These are phyloP conservation scores for Crocuta crocuta DNA, from an alignment of 2,113 vertebrate genomes.

Conservation along the genomic window DNA sequence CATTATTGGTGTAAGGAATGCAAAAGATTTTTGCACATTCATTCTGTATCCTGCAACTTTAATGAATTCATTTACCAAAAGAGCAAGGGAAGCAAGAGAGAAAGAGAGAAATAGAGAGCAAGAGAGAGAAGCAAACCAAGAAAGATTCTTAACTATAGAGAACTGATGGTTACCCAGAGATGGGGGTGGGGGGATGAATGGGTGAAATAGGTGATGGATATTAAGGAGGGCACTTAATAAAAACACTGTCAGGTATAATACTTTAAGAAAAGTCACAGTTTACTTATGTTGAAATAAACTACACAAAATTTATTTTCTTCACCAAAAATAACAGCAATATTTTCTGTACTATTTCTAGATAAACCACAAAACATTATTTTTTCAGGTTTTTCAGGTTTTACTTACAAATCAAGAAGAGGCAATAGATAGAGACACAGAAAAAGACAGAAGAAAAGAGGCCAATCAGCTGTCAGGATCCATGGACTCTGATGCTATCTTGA, in stretches of 20 bases:
- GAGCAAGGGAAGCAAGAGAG: not conserved
- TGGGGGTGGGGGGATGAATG: not conserved
- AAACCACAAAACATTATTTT: conserved; percentile 62
- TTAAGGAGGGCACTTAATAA: not conserved
- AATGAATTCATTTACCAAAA: not conserved
- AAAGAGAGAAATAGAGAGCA: not conserved
- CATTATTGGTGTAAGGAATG: not conserved
- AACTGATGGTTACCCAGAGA: not conserved
- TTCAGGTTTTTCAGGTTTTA: conserved; percentile 50
- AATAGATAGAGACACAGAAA: not conserved
- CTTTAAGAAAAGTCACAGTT: conserved; percentile 9
- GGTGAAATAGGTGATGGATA: not conserved
- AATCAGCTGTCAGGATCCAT: not conserved
- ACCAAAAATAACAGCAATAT: conserved; percentile 82
- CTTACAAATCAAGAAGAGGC: not conserved
- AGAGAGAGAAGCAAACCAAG: not conserved
- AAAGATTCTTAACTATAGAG: not conserved
- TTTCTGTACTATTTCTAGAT: conserved; percentile 57
- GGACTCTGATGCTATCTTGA: not conserved
- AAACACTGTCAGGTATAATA: conserved; percentile 60
- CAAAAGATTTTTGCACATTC: too few relatives aligned
- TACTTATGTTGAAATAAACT: conserved; percentile 80
- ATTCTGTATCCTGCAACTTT: too few relatives aligned
- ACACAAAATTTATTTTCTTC: conserved; percentile 76
- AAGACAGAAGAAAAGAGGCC: not conserved